Evolutionary conservation across 2,888 invertebrate species (phyloP).

Genomic region (Actias luna): DNA sequence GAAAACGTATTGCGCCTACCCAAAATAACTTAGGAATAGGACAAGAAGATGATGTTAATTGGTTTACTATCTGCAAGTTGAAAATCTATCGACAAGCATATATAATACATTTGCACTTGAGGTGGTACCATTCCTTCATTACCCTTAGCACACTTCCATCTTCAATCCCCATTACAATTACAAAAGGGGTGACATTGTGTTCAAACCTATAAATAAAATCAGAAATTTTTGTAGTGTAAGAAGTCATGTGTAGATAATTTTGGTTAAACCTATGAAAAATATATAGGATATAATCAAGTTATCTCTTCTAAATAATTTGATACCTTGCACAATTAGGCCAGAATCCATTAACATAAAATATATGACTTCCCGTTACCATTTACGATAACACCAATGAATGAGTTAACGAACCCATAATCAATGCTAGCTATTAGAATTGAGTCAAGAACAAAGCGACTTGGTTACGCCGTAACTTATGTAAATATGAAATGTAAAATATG

Average conservation of each 20-base stretch:
- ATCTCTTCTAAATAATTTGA: neutral
- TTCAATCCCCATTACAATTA: no score
- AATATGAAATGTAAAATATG: neutral
- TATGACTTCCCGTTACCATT: slow-evolving; percentile 10
- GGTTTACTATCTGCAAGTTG: no score
- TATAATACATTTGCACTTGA: no score
- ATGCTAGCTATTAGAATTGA: slow-evolving; percentile 4
- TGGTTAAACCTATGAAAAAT: neutral
- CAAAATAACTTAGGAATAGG: no score
- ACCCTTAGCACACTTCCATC: no score
- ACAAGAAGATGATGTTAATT: no score
- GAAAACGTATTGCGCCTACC: no score
- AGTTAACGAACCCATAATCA: slow-evolving; percentile 9
- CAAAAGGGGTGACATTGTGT: no score
- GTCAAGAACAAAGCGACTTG: slow-evolving; percentile 7
- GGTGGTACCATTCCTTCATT: no score
- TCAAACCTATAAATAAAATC: no score
- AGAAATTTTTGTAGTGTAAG: neutral
- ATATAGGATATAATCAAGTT: neutral
- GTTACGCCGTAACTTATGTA: neutral
- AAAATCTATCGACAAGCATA: no score
- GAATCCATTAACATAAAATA: neutral
- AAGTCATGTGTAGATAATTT: no score
- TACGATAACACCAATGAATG: slow-evolving; percentile 10
- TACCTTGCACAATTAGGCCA: neutral